Conservation (phyloP, 2,797 vertebrate genomes). For the Lacerta bilineata region DNA sequence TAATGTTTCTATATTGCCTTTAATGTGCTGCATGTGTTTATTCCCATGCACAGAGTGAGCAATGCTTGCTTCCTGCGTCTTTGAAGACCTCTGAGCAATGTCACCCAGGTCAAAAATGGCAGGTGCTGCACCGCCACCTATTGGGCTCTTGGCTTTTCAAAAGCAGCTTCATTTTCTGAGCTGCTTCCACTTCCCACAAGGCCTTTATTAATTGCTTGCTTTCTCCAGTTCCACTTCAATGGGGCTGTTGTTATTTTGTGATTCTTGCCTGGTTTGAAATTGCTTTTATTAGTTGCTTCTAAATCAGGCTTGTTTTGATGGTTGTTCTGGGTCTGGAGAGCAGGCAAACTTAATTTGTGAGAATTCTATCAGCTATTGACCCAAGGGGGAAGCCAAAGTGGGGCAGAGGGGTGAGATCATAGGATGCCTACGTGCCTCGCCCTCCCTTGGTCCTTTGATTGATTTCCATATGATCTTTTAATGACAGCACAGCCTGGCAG, state of each 20-base stretch:
- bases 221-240: neutral
- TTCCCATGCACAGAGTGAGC: neutral
- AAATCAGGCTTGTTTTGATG: neutral
- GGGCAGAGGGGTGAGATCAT: rapidly evolving
- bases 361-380: neutral
- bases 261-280: neutral
- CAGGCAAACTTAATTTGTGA: rapidly evolving
- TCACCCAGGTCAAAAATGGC: neutral
- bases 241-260: neutral
- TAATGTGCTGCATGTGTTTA: rapidly evolving
- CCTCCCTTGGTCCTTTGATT: neutral
- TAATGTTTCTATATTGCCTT: rapidly evolving
- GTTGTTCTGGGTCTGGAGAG: neutral
- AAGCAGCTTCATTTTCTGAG: neutral
- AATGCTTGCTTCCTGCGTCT: neutral
- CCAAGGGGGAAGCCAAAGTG: neutral
- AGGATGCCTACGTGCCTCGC: rapidly evolving
- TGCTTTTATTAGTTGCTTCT: neutral
- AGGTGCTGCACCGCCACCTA: conserved; percentile 63
- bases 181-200: neutral
- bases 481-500: conserved; percentile 16
- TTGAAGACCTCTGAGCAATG: neutral
- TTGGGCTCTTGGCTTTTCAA: conserved; percentile 48
- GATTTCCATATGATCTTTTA: conserved; percentile 5
- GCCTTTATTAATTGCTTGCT: neutral